phyloP scores from a whole-genome alignment of 1,140 invertebrate species.

The Drosophila asahinai region DNA sequence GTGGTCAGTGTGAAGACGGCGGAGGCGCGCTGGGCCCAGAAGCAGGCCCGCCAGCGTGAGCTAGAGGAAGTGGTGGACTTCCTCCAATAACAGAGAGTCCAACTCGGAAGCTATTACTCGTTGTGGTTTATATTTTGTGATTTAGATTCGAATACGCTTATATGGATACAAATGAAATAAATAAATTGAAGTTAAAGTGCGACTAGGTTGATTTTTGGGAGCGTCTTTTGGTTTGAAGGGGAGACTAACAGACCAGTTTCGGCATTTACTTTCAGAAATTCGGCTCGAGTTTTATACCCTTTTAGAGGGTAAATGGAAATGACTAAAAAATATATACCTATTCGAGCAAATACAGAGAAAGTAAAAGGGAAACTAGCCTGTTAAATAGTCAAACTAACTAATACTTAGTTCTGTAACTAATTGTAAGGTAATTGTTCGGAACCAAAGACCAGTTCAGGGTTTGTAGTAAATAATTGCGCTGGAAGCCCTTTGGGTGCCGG shows the following conservation, averaged over 20 bases:
- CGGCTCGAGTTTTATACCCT: background rate
- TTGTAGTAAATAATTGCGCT: background rate
- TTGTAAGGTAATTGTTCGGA: background rate
- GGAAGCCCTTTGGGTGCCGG: constrained; percentile 28
- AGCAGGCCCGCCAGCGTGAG: constrained; percentile 91
- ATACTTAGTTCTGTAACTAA: background rate
- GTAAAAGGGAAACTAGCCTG: background rate
- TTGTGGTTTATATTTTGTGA: constrained; percentile 62
- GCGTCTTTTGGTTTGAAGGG: background rate
- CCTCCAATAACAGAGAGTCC: constrained; percentile 85
- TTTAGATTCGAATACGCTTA: constrained; percentile 75
- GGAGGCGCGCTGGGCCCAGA: constrained; percentile 92
- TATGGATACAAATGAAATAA: constrained; percentile 69
- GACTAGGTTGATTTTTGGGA: constrained; percentile 49
- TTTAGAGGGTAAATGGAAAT: background rate
- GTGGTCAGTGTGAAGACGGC: constrained; percentile 89
- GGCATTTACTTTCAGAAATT: background rate
- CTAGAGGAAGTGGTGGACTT: constrained; percentile 91
- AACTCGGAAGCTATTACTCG: constrained; percentile 22
- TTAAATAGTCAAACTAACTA: background rate
- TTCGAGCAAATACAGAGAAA: background rate
- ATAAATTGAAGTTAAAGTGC: constrained; percentile 56
- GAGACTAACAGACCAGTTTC: background rate
- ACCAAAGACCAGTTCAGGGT: background rate
- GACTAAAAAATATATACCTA: background rate